Percentiles rank a stretch among this genome's conserved stretches.
phyloP scores from a whole-genome alignment of 2,888 invertebrate genomes.

The Spodoptera exigua region DNA sequence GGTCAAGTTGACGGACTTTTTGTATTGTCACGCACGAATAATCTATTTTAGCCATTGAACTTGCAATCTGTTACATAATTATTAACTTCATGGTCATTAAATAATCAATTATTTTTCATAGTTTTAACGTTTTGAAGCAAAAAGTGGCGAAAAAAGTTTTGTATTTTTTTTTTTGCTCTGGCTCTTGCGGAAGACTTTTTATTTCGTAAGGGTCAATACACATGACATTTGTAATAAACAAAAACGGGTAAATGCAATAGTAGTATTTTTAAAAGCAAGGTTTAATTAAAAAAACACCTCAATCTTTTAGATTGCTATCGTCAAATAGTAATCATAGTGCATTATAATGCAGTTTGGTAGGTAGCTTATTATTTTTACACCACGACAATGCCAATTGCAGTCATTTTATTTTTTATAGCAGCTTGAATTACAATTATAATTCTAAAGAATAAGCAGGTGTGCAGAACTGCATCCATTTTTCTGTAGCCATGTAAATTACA shows the following conservation, averaged over 20 bases:
- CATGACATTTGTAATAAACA: conserved; percentile 19
- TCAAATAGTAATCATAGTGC: conserved; percentile 3
- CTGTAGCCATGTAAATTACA: too few relatives aligned
- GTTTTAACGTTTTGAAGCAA: conserved; percentile 23
- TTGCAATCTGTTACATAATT: conserved; percentile 73
- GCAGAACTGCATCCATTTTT: too few relatives aligned
- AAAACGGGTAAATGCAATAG: conserved; percentile 9
- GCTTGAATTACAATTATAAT: too few relatives aligned
- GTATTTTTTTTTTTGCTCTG: conserved; percentile 8
- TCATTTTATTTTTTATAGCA: too few relatives aligned
- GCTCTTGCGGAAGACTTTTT: conserved; percentile 48
- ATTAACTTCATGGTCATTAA: conserved; percentile 60
- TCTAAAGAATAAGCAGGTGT: too few relatives aligned
- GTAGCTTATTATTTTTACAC: conserved; percentile 2
- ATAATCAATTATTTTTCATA: conserved; percentile 38
- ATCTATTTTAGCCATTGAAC: conserved; percentile 82
- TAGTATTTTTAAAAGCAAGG: conserved; percentile 23
- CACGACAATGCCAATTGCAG: too few relatives aligned
- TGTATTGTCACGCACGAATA: conserved; percentile 78
- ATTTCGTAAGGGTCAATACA: conserved; percentile 48
- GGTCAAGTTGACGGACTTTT: conserved; percentile 86
- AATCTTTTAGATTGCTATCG: conserved; percentile 5
- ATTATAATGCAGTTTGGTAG: not conserved
- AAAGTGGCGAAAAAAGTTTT: conserved; percentile 15
- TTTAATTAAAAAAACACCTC: conserved; percentile 15